Conservation (phyloP, 2,113 vertebrate species). For the Panurus biarmicus region DNA sequence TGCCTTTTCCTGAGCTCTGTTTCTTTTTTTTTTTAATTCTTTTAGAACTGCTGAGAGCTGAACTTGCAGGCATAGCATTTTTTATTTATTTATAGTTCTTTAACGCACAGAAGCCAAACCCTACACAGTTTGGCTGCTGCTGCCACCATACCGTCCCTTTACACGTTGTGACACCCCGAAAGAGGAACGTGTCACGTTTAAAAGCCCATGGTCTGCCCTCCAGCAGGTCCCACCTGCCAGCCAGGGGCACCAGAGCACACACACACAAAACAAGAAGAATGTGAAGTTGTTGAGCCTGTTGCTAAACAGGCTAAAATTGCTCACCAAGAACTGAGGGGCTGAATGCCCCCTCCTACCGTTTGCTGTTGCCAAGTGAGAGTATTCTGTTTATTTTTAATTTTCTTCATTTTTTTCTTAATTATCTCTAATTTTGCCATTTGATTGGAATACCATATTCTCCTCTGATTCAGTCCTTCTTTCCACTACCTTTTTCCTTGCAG, state of each 20-base stretch:
- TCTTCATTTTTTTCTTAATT: background rate
- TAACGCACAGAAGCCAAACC: background rate
- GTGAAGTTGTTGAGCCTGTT: conserved; percentile 5
- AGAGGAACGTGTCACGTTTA: background rate
- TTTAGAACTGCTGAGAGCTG: background rate
- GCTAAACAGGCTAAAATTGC: background rate
- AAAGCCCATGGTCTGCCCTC: background rate
- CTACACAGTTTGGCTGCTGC: background rate
- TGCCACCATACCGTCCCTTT: background rate
- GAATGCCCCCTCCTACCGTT: background rate
- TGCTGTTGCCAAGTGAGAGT: background rate
- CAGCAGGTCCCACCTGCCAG: conserved; percentile 24
- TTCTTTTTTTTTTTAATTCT: background rate
- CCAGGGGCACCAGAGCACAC: background rate
- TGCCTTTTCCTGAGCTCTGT: background rate
- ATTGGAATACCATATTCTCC: background rate
- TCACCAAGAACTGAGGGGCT: background rate
- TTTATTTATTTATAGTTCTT: background rate
- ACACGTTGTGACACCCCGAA: background rate
- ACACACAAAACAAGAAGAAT: background rate
- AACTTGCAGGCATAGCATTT: background rate
- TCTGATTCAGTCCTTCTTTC: background rate
- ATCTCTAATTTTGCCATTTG: background rate
- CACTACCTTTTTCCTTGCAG: background rate
- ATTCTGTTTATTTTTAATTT: background rate